phyloP scores from a whole-genome alignment of 2,888 invertebrate genomes.

The Troilus luridus region DNA sequence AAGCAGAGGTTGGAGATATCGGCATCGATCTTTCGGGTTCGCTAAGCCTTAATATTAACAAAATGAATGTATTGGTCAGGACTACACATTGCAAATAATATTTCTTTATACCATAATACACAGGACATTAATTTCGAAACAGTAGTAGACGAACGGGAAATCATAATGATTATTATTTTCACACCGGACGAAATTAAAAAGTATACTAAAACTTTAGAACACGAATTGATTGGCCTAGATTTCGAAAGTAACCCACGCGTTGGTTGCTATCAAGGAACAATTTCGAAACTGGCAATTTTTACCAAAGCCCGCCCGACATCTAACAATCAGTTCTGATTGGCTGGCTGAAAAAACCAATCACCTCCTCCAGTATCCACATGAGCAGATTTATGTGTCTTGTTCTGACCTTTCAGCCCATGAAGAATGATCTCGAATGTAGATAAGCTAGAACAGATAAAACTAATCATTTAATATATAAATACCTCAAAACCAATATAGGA shows the following conservation, averaged over 20 bases:
- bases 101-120: too few species aligned
- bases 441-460: not conserved
- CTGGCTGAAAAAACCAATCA: not conserved
- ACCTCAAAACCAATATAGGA: not conserved
- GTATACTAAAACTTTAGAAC: not conserved
- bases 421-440: slow-evolving; percentile 12
- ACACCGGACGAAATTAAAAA: not conserved
- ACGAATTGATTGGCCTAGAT: slow-evolving; percentile 9
- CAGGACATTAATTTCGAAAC: not conserved
- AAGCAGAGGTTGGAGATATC: too few species aligned
- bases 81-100: too few species aligned
- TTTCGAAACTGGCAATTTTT: slow-evolving; percentile 18
- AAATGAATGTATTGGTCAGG: too few species aligned
- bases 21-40: too few species aligned
- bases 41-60: too few species aligned
- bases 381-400: not conserved
- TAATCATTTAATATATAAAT: not conserved
- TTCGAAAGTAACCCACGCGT: slow-evolving; percentile 35
- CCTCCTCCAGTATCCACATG: slow-evolving; percentile 1
- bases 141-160: not conserved
- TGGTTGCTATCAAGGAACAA: not conserved
- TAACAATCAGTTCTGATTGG: slow-evolving; percentile 23
- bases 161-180: not conserved
- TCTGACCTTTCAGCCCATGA: not conserved
- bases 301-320: not conserved